Base-by-base conservation (phyloP, 35 echinoderm and acorn worm genomes). In the Ophiothrix spiculata region DNA sequence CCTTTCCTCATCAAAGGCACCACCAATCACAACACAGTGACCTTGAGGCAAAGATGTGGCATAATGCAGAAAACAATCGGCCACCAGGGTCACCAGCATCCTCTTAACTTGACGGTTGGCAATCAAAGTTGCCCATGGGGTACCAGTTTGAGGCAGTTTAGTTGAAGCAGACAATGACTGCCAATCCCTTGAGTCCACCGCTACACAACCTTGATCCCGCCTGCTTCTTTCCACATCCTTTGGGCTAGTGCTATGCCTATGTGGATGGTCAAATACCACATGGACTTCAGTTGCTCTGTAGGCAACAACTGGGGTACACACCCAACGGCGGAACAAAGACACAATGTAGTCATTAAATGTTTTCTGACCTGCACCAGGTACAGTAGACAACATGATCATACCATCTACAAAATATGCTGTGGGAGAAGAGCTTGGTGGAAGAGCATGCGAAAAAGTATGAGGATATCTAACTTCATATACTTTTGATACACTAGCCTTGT, bases 201-300 rank as follows among this genome's bases (percentile, higher is more conserved):
- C 23, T 4, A 2, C 29, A 37, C 74, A 16, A 1, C 4, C 40
- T 64, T 88, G 73, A 49, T 88, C 77, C 28, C 86, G 34, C 39
- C 86, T 79, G 21, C 6, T 1, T 13, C 86, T 39, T 39, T 88
- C 86, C 8, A 88, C 36, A 49, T 88, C 86, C 14, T 80, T 88
- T 29, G 76, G 86, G 13, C 36, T 75, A 37, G 34, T n/a, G 15
- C 77, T 35, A 64, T 88, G 86, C 33, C 86, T 56, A 25, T 74
- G 41, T 25, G 78, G 86, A 69, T 88, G 40, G 64, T 88, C 86
- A 64, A 88, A 88, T 38, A 88, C 36, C 21, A 88, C 80, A 25
- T 88, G 86, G 12, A 88, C 39, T 37, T 88, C 76, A 33, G 34
- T 10, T 10, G 42, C 42, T 19, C 19, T 49, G 42, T 49, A 49